phyloP scores from a whole-genome alignment of 2,888 invertebrate genomes.

The Hemithea aestivaria region DNA sequence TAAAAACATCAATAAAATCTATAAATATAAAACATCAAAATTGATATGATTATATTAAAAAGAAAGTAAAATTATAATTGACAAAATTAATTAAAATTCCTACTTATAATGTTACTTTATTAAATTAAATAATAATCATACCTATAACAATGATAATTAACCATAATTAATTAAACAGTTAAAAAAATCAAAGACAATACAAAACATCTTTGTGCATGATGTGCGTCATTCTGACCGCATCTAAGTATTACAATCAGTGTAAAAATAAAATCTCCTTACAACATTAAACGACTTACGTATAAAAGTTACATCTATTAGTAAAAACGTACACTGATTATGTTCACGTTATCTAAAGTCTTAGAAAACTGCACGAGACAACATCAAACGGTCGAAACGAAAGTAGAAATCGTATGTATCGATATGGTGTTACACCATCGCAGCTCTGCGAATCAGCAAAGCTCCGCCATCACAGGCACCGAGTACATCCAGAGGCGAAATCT shows the following conservation, averaged over 20 bases:
- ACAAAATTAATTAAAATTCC: conserved; percentile 1
- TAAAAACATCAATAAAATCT: conserved; percentile 26
- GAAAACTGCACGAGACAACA: conserved; percentile 57
- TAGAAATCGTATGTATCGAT: conserved; percentile 57
- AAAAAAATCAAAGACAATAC: conserved; percentile 8
- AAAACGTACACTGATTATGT: conserved; percentile 41
- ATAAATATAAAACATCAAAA: conserved; percentile 32
- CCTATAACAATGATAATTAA: conserved; percentile 11
- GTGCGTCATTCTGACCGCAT: conserved; percentile 46
- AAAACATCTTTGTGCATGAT: conserved; percentile 48
- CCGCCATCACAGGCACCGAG: conserved; percentile 39
- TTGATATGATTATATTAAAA: conserved; percentile 34
- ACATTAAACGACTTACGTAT: conserved; percentile 60
- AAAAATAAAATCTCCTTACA: conserved; percentile 63
- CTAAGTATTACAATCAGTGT: conserved; percentile 55
- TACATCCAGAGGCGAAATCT: conserved; percentile 36
- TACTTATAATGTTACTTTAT: background rate
- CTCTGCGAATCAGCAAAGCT: conserved; percentile 28
- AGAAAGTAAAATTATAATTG: conserved; percentile 7
- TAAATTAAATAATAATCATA: conserved; percentile 9
- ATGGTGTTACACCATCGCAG: conserved; percentile 47
- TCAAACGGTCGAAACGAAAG: conserved; percentile 55
- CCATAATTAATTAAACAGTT: background rate
- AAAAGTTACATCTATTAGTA: conserved; percentile 50
- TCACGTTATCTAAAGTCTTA: conserved; percentile 27